These are phyloP conservation scores for Thyatira batis DNA, from an alignment of 2,888 invertebrate species.

Conservation along the genomic window DNA sequence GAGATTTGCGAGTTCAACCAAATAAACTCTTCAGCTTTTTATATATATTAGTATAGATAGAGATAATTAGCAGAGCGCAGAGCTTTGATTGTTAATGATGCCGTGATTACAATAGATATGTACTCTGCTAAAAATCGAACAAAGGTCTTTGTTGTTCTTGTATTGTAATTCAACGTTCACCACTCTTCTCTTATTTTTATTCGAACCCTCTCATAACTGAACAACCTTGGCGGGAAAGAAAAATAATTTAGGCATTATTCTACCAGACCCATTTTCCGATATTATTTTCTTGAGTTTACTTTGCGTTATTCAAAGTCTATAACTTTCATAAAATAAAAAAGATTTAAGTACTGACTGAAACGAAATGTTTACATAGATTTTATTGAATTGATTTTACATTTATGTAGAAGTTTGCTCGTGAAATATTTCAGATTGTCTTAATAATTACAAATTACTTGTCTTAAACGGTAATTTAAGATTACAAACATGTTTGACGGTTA, in stretches of 20 bases:
- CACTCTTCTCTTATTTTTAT: not conserved
- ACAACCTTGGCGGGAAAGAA: slow-evolving; percentile 1
- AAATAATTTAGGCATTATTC: not conserved
- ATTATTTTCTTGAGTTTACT: not conserved
- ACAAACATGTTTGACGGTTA: too few relatives aligned
- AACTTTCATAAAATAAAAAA: not conserved
- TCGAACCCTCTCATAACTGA: not conserved
- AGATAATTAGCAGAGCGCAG: not conserved
- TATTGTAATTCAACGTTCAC: slow-evolving; percentile 1
- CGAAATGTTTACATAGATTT: not conserved
- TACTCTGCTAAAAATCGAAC: not conserved
- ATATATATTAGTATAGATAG: not conserved
- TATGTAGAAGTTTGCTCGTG: not conserved
- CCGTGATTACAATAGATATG: not conserved
- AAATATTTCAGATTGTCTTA: too few relatives aligned
- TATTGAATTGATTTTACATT: not conserved
- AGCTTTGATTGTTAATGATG: not conserved
- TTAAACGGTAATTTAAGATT: too few relatives aligned
- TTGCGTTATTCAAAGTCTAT: not conserved
- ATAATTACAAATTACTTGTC: too few relatives aligned
- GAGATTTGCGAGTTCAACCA: too few relatives aligned
- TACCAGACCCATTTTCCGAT: not conserved
- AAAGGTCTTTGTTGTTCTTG: slow-evolving; percentile 2
- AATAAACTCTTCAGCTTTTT: too few relatives aligned
- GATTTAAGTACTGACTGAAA: not conserved